Evolutionary conservation across 2,113 vertebrate species (phyloP).

Genomic region (Noctilio leporinus): DNA sequence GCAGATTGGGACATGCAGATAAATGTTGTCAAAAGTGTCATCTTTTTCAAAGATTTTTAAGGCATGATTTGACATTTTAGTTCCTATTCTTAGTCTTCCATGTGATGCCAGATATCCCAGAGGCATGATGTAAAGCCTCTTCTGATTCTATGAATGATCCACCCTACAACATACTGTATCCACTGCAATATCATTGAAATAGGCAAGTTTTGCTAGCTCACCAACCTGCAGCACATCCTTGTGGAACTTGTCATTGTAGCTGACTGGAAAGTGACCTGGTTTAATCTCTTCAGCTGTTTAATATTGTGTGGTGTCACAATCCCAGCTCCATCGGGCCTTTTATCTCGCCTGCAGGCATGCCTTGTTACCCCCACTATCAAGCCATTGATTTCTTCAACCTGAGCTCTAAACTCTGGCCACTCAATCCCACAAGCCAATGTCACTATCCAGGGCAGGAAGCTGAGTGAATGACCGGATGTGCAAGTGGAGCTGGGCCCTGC

Average conservation of each 20-base stretch:
- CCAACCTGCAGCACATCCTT: slow-evolving; percentile 99
- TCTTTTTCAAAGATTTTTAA: slow-evolving; percentile 99
- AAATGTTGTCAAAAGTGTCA: slow-evolving; percentile 99
- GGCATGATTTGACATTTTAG: slow-evolving; percentile 99
- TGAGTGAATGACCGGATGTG: no score
- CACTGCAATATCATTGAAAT: slow-evolving; percentile 99
- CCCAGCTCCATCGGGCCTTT: slow-evolving; percentile 96
- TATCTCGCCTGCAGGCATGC: no score
- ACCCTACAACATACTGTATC: slow-evolving; percentile 98
- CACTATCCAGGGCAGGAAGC: no score
- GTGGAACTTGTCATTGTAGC: slow-evolving; percentile 99
- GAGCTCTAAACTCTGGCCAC: no score
- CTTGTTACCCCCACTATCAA: no score
- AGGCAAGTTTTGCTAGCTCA: slow-evolving; percentile 98
- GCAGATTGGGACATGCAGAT: slow-evolving; percentile 99
- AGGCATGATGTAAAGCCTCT: slow-evolving; percentile 99
- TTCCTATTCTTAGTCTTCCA: slow-evolving; percentile 99
- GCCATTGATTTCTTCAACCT: no score
- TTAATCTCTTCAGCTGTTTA: slow-evolving; percentile 98
- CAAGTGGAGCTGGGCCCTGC: no score
- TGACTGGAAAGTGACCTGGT: slow-evolving; percentile 99
- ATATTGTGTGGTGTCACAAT: slow-evolving; percentile 99
- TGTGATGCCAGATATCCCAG: slow-evolving; percentile 98
- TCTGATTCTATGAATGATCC: slow-evolving; percentile 99
- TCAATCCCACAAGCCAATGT: no score